Evolutionary conservation across 2,797 vertebrate species (phyloP).

Genomic region (Leptatherina wallacei): DNA sequence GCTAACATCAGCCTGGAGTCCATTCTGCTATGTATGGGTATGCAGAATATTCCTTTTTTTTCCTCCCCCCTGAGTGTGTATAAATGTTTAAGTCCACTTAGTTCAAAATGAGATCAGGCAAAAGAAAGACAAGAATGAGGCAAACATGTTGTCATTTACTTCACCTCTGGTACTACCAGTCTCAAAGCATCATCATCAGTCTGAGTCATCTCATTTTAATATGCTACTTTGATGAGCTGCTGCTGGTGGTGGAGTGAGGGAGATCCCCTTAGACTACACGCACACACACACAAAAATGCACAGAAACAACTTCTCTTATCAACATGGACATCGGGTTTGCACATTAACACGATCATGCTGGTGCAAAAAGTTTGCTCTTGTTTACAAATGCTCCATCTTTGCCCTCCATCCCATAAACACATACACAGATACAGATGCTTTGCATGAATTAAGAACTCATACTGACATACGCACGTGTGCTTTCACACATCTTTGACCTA

Average conservation of each 20-base stretch:
- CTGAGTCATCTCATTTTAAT: slow-evolving; percentile 78
- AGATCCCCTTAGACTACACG: slow-evolving; percentile 44
- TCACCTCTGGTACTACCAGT: slow-evolving; percentile 60
- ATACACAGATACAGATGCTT: slow-evolving; percentile 7
- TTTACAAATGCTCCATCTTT: not conserved
- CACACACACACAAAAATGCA: slow-evolving; percentile 12
- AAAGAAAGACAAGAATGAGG: slow-evolving; percentile 37
- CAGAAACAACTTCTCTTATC: not conserved
- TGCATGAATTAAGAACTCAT: slow-evolving; percentile 32
- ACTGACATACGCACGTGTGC: slow-evolving; percentile 50
- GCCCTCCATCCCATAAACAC: not conserved
- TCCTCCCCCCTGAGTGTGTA: slow-evolving; percentile 1
- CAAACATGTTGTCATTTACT: slow-evolving; percentile 50
- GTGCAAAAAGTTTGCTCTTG: not conserved
- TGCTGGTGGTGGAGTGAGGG: slow-evolving; percentile 26
- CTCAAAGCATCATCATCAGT: slow-evolving; percentile 69
- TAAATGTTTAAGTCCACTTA: slow-evolving; percentile 11
- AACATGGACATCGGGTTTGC: not conserved
- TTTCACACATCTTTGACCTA: slow-evolving; percentile 49
- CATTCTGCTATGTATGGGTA: not conserved
- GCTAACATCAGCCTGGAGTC: not conserved
- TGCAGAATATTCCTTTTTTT: not conserved
- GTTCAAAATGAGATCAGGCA: slow-evolving; percentile 18
- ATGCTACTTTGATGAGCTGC: slow-evolving; percentile 73
- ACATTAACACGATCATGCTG: not conserved